A percentile compares a stretch with the other conserved stretches of the same genome.
These are phyloP conservation scores for Bombylius discolor DNA, from an alignment of 2,888 invertebrate species.

Conservation along the genomic window DNA sequence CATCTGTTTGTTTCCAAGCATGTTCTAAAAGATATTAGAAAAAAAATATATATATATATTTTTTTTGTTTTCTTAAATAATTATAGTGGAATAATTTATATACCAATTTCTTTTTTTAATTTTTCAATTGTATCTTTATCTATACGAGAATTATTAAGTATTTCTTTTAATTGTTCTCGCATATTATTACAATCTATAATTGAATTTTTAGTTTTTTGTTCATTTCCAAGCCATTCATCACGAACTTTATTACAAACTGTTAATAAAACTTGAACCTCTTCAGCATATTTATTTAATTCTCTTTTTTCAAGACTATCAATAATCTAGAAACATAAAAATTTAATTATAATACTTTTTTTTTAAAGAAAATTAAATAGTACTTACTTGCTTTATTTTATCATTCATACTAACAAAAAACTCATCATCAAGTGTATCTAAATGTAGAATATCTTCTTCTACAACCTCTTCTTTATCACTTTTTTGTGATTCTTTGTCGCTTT, in stretches of 20 bases:
- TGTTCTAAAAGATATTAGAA: constrained; percentile 21
- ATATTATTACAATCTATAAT: background rate
- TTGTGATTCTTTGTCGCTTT: background rate
- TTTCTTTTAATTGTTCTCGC: constrained; percentile 20
- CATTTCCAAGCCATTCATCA: background rate
- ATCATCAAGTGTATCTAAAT: background rate
- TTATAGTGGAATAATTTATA: background rate
- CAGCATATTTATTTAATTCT: background rate
- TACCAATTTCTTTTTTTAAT: constrained; percentile 31
- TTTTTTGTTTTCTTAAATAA: too few relatives aligned
- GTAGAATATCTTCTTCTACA: background rate
- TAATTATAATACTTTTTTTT: background rate
- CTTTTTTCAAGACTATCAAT: background rate
- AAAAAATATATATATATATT: background rate
- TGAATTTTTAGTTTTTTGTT: background rate
- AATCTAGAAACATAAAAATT: background rate
- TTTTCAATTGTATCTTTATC: constrained; percentile 32
- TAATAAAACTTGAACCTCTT: background rate
- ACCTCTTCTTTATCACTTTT: background rate
- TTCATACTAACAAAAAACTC: background rate
- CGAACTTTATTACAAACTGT: background rate
- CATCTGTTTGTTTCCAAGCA: constrained; percentile 35
- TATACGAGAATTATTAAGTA: constrained; percentile 23
- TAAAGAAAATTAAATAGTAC: too few relatives aligned
- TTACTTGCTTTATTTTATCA: background rate